Conservation (phyloP, 1,140 invertebrate species). For the Pissodes strobi region DNA sequence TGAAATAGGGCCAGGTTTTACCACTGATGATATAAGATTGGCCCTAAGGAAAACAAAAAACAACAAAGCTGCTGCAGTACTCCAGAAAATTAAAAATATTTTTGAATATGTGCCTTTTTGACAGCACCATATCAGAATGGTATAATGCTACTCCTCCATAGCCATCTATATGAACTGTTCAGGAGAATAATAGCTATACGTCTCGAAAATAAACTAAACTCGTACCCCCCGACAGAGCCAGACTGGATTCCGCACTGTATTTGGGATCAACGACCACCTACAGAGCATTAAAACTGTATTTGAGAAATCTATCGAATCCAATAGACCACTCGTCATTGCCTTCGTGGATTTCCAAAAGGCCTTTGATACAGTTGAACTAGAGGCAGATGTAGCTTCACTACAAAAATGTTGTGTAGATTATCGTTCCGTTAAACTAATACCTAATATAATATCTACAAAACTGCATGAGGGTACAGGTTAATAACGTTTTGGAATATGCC, state of each 20-base stretch:
- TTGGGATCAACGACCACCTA: constrained; percentile 34
- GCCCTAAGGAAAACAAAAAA: constrained; percentile 18
- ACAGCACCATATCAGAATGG: constrained; percentile 2
- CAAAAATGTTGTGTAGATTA: too few species aligned
- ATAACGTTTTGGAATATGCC: too few species aligned
- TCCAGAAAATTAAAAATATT: constrained; percentile 3
- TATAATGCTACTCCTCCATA: constrained; percentile 21
- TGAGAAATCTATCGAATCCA: constrained; percentile 30
- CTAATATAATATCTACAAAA: too few species aligned
- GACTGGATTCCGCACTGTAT: constrained; percentile 27
- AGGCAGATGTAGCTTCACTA: too few species aligned
- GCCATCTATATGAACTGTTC: constrained; percentile 27
- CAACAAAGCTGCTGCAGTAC: constrained; percentile 1
- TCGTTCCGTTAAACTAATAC: too few species aligned
- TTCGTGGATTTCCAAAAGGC: too few species aligned
- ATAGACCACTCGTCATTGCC: constrained; percentile 30
- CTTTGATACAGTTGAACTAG: too few species aligned
- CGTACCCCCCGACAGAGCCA: constrained; percentile 35
- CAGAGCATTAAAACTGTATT: constrained; percentile 33
- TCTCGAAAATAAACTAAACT: constrained; percentile 20
- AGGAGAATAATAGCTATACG: constrained; percentile 27
- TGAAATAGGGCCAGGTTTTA: neutral
- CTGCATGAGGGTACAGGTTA: too few species aligned
- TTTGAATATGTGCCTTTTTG: constrained; percentile 5
- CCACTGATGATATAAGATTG: constrained; percentile 4